phyloP scores from a whole-genome alignment of 2,113 vertebrate species.

The Sphyrna mokarran region DNA sequence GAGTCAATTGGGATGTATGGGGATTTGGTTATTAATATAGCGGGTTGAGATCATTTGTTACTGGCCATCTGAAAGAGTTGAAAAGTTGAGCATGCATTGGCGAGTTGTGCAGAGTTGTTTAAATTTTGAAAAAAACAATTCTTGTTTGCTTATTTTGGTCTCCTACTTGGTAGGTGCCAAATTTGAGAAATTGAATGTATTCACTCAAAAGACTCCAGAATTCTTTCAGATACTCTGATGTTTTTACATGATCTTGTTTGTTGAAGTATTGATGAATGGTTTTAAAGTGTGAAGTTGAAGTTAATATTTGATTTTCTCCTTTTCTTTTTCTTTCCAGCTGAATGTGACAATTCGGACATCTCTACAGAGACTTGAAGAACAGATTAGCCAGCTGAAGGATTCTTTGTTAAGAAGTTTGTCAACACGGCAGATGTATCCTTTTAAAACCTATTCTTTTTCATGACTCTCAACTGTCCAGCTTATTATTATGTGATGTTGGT shows the following conservation, averaged over 20 bases:
- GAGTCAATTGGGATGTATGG: not conserved
- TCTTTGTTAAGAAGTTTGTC: slow-evolving; percentile 71
- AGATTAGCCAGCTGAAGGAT: slow-evolving; percentile 76
- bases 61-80: not conserved
- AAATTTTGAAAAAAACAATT: not conserved
- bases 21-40: not conserved
- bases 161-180: not conserved
- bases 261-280: not conserved
- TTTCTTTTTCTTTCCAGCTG: slow-evolving; percentile 57
- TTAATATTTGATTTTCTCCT: not conserved
- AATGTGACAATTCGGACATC: slow-evolving; percentile 76
- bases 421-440: slow-evolving; percentile 78
- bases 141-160: slow-evolving; percentile 19
- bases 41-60: slow-evolving; percentile 10
- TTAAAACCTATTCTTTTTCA: slow-evolving; percentile 20
- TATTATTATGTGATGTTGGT: not conserved
- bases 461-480: not conserved
- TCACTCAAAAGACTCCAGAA: not conserved
- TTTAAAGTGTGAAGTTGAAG: not conserved
- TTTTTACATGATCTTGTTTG: not conserved
- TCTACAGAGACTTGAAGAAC: slow-evolving; percentile 80
- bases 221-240: not conserved
- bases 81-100: slow-evolving; percentile 2
- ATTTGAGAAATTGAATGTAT: not conserved
- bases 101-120: not conserved